Base-by-base conservation (phyloP, 2,797 vertebrate genomes). In the Myioborus melanocephalus region DNA sequence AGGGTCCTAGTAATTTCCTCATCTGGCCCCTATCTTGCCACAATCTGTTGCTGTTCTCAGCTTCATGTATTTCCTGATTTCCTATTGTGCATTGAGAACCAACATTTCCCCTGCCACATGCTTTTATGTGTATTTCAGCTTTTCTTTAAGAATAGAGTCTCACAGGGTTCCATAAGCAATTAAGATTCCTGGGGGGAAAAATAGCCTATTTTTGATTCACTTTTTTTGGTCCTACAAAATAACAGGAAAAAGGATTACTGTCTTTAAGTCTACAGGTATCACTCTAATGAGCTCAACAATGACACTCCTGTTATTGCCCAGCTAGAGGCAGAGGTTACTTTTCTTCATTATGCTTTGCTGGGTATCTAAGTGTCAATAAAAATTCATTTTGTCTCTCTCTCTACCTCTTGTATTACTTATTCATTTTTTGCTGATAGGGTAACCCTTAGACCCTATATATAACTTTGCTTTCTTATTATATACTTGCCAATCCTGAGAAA, bases 41-140 rank as follows among this genome's bases (percentile, higher is more conserved):
- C 79, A 89, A 17, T 78, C 50, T 90, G 32, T 92, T 92, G 53
- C 65, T 88, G 49, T 69, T 93, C 81, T 85, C 78, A 88, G 69
- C 65, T 91, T 89, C 84, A 56, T 28, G 26, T 69, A 28, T 83
- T 95, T 94, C 89, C 90, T 88, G 87, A 87, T 87, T 95, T 92
- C 79, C 92, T 57, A 19, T 83, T 95, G 87, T 93, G 79, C 72
- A 92, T 59, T 89, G 65, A 75, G 90, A 93, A 78, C 69, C 15
- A 37, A 26, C 57, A 85, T 83, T 91, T 93, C 89, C 90, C 72
- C 39, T 56, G 34, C 76, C 76, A 59, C 35, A 22, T 87, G 52
- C 14, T 91, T 78, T 49, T 73, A 39, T 55, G 30, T 57, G 15
- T 60, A 61, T 76, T 75, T 75, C 64, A 92, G 23, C 41, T 89